Evolutionary conservation across 1,140 invertebrate genomes (phyloP).

Genomic region (Drosophila nigromelanica): DNA sequence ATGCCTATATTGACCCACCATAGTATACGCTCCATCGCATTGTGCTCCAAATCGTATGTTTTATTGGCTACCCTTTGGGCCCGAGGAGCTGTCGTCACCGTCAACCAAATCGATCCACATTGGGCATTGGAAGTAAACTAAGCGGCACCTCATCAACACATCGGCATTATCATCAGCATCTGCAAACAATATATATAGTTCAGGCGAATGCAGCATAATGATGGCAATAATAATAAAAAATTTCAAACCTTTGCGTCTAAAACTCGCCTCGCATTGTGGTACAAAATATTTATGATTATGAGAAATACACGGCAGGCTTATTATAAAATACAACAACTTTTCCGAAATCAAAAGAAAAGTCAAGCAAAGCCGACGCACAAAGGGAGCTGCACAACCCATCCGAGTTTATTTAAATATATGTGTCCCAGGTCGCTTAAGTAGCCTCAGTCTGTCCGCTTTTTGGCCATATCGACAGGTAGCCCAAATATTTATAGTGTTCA

Average conservation of each 20-base stretch:
- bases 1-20: conserved; percentile 11
- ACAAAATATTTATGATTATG: conserved; percentile 82
- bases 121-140: conserved; percentile 55
- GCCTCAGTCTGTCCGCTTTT: conserved; percentile 36
- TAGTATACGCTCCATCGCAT: neutral
- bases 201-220: conserved; percentile 21
- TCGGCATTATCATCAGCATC: conserved; percentile 77
- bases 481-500: conserved; percentile 82
- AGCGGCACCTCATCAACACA: conserved; percentile 81
- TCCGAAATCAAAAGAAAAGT: conserved; percentile 79
- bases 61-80: conserved; percentile 43
- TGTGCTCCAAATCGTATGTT: conserved; percentile 31
- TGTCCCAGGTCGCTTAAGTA: conserved; percentile 61
- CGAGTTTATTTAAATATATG: conserved; percentile 70
- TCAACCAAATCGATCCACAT: conserved; percentile 54
- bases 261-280: conserved; percentile 39
- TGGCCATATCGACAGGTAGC: conserved; percentile 76
- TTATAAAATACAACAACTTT: conserved; percentile 82
- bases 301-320: conserved; percentile 75
- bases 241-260: conserved; percentile 32
- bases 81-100: conserved; percentile 31
- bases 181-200: conserved; percentile 21
- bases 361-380: conserved; percentile 55
- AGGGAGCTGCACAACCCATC: neutral
- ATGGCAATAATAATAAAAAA: conserved; percentile 48